phyloP scores from a whole-genome alignment of 2,888 invertebrate genomes.

The Euplagia quadripunctaria region DNA sequence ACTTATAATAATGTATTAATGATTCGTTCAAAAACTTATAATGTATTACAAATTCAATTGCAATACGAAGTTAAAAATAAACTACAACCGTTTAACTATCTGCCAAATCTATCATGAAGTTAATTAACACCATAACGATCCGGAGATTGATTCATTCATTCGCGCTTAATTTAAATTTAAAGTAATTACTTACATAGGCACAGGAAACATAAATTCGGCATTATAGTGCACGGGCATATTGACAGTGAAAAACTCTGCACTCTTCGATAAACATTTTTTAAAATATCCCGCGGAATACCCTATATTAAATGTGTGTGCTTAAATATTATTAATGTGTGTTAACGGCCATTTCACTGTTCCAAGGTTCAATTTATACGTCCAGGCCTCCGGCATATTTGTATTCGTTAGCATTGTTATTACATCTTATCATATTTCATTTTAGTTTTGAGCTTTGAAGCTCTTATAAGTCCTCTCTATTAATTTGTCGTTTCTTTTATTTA shows the following conservation, averaged over 20 bases:
- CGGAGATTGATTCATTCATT: constrained; percentile 63
- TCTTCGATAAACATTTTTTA: constrained; percentile 35
- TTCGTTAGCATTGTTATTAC: constrained; percentile 22
- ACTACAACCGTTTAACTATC: not conserved
- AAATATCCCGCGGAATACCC: constrained; percentile 35
- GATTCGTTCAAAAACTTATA: too few relatives aligned
- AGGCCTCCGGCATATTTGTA: constrained; percentile 46
- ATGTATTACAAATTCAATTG: not conserved
- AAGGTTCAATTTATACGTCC: constrained; percentile 34
- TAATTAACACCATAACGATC: constrained; percentile 43
- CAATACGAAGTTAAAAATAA: not conserved
- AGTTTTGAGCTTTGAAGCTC: not conserved
- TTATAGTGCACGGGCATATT: constrained; percentile 40
- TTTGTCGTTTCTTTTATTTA: not conserved
- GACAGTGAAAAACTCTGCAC: constrained; percentile 44
- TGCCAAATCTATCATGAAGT: not conserved
- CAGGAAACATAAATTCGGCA: constrained; percentile 52
- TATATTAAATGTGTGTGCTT: constrained; percentile 37
- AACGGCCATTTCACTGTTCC: constrained; percentile 22
- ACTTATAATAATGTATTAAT: too few relatives aligned
- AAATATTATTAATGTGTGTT: constrained; percentile 43
- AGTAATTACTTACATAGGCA: constrained; percentile 45
- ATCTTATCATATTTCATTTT: not conserved
- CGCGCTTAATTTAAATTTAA: constrained; percentile 57
- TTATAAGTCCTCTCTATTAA: not conserved